A percentile compares a stretch with the other conserved stretches of the same genome.
phyloP scores from a whole-genome alignment of 35 echinoderm and acorn worm species.

The Stichopus chloronotus region DNA sequence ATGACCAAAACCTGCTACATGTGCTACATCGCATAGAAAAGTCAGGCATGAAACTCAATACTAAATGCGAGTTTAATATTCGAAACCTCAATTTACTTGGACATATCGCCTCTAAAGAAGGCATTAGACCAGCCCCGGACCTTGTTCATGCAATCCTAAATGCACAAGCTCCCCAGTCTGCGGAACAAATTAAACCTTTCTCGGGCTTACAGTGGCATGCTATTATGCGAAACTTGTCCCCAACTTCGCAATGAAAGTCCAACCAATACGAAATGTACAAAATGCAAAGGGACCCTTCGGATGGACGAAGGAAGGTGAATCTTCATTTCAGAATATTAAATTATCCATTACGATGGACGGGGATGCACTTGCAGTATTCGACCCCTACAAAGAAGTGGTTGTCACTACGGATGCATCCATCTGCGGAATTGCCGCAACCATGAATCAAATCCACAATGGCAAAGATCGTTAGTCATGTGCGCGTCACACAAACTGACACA shows the following conservation, averaged over 20 bases:
- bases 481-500: conserved; percentile 45
- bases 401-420: conserved; percentile 24
- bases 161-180: not conserved
- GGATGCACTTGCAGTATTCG: too few relatives aligned
- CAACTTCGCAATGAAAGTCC: not conserved
- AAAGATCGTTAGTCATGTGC: conserved; percentile 28
- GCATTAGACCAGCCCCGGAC: conserved; percentile 5
- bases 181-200: not conserved
- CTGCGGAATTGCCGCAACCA: conserved; percentile 51
- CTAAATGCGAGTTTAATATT: conserved; percentile 9
- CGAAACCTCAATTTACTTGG: not conserved
- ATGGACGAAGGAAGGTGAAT: too few relatives aligned
- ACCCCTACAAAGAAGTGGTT: too few relatives aligned
- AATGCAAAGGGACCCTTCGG: not conserved
- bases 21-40: not conserved
- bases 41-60: not conserved
- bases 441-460: conserved; percentile 13
- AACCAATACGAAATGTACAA: not conserved
- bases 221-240: not conserved
- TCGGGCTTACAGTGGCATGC: not conserved
- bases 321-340: too few relatives aligned
- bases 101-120: not conserved
- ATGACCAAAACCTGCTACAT: not conserved
- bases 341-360: too few relatives aligned
- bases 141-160: not conserved